Conservation (phyloP, 2,797 vertebrate genomes). For the Adelosebastes latens region DNA sequence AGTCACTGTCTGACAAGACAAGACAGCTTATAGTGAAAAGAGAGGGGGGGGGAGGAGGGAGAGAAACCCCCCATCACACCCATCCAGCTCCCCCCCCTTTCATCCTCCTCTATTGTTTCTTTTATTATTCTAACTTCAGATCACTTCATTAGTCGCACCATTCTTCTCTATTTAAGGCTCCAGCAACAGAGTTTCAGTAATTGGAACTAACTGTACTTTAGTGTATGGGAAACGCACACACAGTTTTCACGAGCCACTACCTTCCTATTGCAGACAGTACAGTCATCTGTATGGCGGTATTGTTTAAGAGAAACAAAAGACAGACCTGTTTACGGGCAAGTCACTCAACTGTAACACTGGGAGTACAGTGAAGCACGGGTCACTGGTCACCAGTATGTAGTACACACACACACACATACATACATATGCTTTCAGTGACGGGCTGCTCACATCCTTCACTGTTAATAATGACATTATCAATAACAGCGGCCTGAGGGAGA, state of each 20-base stretch:
- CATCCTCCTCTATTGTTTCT: conserved; percentile 33
- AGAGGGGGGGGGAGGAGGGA: not conserved
- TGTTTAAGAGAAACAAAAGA: conserved; percentile 70
- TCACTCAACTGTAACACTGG: conserved; percentile 63
- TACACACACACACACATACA: conserved; percentile 11
- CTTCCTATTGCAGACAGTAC: conserved; percentile 41
- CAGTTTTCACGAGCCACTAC: conserved; percentile 49
- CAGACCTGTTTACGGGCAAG: conserved; percentile 54
- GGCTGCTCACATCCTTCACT: conserved; percentile 14
- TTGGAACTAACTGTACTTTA: conserved; percentile 55
- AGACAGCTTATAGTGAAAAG: conserved; percentile 23
- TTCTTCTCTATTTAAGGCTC: conserved; percentile 32
- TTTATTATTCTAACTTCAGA: conserved; percentile 44
- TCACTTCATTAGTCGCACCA: conserved; percentile 33
- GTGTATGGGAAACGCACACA: conserved; percentile 10
- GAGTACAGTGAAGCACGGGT: conserved; percentile 48
- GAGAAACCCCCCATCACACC: not conserved
- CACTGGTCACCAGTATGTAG: conserved; percentile 40
- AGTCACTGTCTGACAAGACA: conserved; percentile 49
- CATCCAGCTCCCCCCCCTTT: not conserved
- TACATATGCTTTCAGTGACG: not conserved
- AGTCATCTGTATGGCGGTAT: conserved; percentile 53
- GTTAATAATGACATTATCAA: conserved; percentile 45
- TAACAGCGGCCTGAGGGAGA: conserved; percentile 22
- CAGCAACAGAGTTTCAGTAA: conserved; percentile 12